Evolutionary conservation across 2,113 vertebrate genomes (phyloP), one percentile per base, ranked within the genome.

Genomic region (Paradoxurus hermaphroditus): DNA sequence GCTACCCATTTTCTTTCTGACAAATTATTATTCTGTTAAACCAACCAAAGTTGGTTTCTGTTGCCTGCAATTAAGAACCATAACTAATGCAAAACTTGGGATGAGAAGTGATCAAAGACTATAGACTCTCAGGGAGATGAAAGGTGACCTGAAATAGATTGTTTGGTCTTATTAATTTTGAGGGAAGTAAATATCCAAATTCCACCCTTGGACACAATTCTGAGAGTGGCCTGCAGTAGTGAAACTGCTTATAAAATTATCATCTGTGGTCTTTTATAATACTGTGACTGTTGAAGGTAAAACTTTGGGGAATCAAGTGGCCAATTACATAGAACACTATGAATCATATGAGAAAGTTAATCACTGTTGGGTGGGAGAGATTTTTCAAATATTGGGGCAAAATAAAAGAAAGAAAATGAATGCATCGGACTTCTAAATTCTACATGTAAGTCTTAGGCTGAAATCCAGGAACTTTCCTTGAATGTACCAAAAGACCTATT

Each of bases 11-110:
- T 82, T 65, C 19, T 44, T 91, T 59, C 39, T 36, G 34, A 63
- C 63, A 70, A 96, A n/a, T 39, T 27, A 53, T 93, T 96, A 39
- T 91, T 82, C 56, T 81, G 13, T 81, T 91, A 93, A 95, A 63
- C n/a, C 68, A 91, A 70, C 6, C 29, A 77, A 70, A 49, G 11
- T 59, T 84, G 36, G 12, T 95, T 86, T 75, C 2, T 73, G 18
- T 90, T 91, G 41, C 63, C 89, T 92, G 25, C 36, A 91, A 41
- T 77, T 93, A 94, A 89, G 83, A 93, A 27, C 15, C 12, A 85
- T 34, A 29, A 94, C 5, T 87, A 39, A 34, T 81, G 25, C 23
- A 85, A 79, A 95, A 51, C 65, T 19, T 81, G 49, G 6, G 51
- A 85, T 36, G 34, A 85, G 39, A 2, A 65, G 41, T 79, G 29